Evolutionary conservation across 2,888 invertebrate genomes (phyloP).

Genomic region (Julus scandinavius): DNA sequence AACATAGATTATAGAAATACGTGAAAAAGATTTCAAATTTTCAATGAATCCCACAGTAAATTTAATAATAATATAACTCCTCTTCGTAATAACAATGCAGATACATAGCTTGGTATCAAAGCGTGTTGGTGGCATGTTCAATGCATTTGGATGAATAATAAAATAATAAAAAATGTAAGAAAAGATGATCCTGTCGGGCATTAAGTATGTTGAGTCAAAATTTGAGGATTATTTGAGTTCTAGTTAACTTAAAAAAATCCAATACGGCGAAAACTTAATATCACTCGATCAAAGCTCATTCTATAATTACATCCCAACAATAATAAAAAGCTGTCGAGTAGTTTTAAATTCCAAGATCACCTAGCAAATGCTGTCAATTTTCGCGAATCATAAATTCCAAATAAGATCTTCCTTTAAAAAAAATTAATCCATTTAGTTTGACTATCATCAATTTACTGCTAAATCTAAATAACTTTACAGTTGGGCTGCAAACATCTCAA

Average conservation of each 20-base stretch:
- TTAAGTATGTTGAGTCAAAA: neutral
- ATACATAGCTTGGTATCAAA: neutral
- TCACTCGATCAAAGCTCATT: neutral
- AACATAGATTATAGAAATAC: too few relatives aligned
- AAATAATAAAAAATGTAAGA: neutral
- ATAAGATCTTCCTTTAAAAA: neutral
- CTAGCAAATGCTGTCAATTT: slow-evolving; percentile 14
- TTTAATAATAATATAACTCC: neutral
- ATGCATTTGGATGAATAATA: neutral
- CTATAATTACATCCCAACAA: slow-evolving; percentile 16
- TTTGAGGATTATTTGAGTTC: neutral
- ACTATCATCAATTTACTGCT: slow-evolving; percentile 24
- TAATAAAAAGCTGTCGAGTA: neutral
- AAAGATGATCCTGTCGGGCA: neutral
- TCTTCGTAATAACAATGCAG: too few relatives aligned
- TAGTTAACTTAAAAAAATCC: slow-evolving; percentile 7
- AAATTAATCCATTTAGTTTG: neutral
- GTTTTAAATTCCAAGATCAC: slow-evolving; percentile 18
- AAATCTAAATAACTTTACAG: slow-evolving; percentile 7
- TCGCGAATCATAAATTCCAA: slow-evolving; percentile 20
- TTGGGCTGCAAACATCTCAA: neutral
- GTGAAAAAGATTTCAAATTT: too few relatives aligned
- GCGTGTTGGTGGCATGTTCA: neutral
- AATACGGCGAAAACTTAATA: neutral
- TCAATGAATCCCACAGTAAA: neutral